Base-by-base conservation (phyloP, 2,888 invertebrate species). In the Spicauda simplicius region DNA sequence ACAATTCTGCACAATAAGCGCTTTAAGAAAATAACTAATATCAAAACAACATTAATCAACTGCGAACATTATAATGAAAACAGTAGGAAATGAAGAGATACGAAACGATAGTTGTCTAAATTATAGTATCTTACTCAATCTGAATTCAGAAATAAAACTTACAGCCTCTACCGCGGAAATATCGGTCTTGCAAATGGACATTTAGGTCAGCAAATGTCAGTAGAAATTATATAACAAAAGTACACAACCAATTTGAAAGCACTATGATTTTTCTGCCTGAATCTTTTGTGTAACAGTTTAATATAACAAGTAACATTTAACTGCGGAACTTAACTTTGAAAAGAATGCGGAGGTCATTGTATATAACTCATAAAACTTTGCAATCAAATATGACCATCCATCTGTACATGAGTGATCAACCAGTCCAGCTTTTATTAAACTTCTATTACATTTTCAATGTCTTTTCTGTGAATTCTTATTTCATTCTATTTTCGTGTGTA, bases 261-360 rank as follows among this genome's bases (percentile, higher is more conserved):
- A 52, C 53, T 54, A 45, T 20, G 19, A 30, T 58, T 45, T 54
- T 45, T 25, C 19, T 19, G 65, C 53, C 48, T 70, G 50, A 30
- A 68, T 73, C 55, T 54, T 65, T 69, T 68, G 20, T 65, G 68
- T 57, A 61, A 37, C 59, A 41, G 20, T 61, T 69, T 53, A 65
- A 45, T 53, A 59, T 58, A 60, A 59, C 59, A 60, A 66, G 25
- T 50, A 66, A 48, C 37, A 41, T 65, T 58, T 20, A 30, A 69
- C 55, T 60, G 67, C 52, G 18, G 45, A 48, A 33, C 25, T 64
- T 48, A 19, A 55, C 52, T 12, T 53, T 59, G 41, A 41, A 53
- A 30, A 53, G 58, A 64, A 41, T 41, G 41, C 33, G n/a, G 25
- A 52, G 10, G 50, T 25, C 33, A 56, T 56, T 64, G 55, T 64